A percentile compares a stretch with the other conserved stretches of the same genome.
These are phyloP conservation scores for Osedax frankpressi DNA, from an alignment of 2,888 invertebrate species.

Conservation along the genomic window DNA sequence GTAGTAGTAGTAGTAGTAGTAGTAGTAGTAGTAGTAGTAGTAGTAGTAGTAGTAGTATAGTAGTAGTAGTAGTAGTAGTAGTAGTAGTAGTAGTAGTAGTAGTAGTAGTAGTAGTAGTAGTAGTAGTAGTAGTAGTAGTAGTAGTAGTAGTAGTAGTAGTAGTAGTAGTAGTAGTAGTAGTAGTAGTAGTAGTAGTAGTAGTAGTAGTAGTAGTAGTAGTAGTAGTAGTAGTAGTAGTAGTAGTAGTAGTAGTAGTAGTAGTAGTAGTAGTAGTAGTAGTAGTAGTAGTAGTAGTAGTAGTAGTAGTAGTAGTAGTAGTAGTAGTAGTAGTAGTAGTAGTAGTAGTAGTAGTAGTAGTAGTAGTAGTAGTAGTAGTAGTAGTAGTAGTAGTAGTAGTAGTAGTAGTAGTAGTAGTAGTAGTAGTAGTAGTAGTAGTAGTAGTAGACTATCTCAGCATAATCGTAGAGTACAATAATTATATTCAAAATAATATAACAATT, in stretches of 20 bases:
- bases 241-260: constrained; percentile 13
- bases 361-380: constrained; percentile 8
- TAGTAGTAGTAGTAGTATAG: too few species aligned
- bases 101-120: too few species aligned
- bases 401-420: constrained; percentile 14
- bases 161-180: constrained; percentile 13
- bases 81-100: too few species aligned
- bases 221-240: constrained; percentile 13
- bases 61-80: too few species aligned
- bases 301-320: constrained; percentile 11
- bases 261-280: constrained; percentile 12
- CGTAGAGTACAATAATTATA: too few species aligned
- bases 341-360: constrained; percentile 5
- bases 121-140: too few species aligned
- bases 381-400: constrained; percentile 7
- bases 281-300: constrained; percentile 9
- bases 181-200: constrained; percentile 10
- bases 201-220: constrained; percentile 6
- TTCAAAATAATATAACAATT: too few species aligned
- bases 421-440: constrained; percentile 5
- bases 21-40: too few species aligned
- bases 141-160: constrained; percentile 12
- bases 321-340: constrained; percentile 10
- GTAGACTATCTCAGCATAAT: constrained; percentile 1
- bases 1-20: too few species aligned